Conservation (phyloP, 2,113 vertebrate species). For the Saguinus imperator region DNA sequence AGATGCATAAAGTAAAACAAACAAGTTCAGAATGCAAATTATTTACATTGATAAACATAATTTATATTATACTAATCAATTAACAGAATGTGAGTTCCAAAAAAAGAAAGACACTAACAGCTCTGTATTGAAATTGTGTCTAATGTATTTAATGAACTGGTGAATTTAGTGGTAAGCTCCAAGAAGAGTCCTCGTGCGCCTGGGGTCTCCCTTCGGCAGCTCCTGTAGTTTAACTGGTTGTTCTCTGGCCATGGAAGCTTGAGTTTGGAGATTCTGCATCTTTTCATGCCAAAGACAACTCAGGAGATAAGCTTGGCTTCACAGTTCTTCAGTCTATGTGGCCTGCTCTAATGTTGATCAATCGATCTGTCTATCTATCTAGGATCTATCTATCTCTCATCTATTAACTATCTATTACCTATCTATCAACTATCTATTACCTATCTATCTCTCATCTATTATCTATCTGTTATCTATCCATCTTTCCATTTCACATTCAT, state of each 20-base stretch:
- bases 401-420: no score
- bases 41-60: slow-evolving; percentile 37
- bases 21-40: slow-evolving; percentile 12
- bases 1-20: slow-evolving; percentile 30
- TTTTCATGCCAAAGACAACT: not conserved
- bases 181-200: not conserved
- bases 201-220: not conserved
- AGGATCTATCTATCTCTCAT: no score
- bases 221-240: not conserved
- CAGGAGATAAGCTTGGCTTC: not conserved
- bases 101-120: not conserved
- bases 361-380: no score
- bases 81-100: not conserved
- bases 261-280: not conserved
- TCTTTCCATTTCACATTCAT: not conserved
- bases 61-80: slow-evolving; percentile 62
- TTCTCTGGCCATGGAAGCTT: not conserved
- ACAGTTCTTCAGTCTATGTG: not conserved
- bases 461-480: no score
- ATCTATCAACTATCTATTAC: no score
- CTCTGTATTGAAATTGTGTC: not conserved
- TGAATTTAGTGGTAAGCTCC: not conserved
- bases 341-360: not conserved
- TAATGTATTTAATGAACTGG: not conserved
- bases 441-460: no score